A percentile compares a stretch with the other conserved stretches of the same genome.
These are phyloP conservation scores for Perca fluviatilis DNA, from an alignment of 2,113 vertebrate species.

Conservation along the genomic window DNA sequence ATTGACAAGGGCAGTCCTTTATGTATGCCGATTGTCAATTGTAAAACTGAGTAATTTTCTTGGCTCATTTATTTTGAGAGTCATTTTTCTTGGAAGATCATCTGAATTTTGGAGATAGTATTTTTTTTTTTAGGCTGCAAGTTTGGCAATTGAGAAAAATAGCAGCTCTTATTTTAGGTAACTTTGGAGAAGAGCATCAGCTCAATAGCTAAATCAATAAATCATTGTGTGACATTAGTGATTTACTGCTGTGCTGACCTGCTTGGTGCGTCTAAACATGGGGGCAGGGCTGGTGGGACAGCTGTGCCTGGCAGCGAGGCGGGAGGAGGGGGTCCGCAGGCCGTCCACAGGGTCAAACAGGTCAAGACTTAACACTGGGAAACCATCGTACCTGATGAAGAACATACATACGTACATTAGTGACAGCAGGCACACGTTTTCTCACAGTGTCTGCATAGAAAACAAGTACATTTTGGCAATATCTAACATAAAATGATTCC, in stretches of 20 bases:
- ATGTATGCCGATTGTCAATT: neutral
- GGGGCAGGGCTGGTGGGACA: slow-evolving; percentile 94
- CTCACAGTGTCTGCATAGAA: neutral
- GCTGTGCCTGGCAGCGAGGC: slow-evolving; percentile 88
- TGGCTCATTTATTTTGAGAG: neutral
- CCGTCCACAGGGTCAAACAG: slow-evolving; percentile 93
- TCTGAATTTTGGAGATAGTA: neutral
- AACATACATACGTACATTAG: slow-evolving; percentile 25
- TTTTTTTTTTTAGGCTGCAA: neutral
- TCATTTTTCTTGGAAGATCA: neutral
- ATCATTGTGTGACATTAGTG: neutral
- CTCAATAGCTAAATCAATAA: neutral
- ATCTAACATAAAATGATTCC: neutral
- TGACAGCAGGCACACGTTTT: neutral
- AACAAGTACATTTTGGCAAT: neutral
- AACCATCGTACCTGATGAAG: slow-evolving; percentile 91
- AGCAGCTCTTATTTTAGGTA: neutral
- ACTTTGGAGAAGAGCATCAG: neutral
- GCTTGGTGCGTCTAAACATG: slow-evolving; percentile 97
- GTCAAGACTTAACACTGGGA: slow-evolving; percentile 93
- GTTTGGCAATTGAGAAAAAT: neutral
- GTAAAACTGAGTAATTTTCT: neutral
- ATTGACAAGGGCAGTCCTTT: neutral
- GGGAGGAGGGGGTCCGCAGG: slow-evolving; percentile 83
- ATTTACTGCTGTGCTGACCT: slow-evolving; percentile 83